phyloP scores from a whole-genome alignment of 23 tunicate genomes.

The Aplidium turbinatum region DNA sequence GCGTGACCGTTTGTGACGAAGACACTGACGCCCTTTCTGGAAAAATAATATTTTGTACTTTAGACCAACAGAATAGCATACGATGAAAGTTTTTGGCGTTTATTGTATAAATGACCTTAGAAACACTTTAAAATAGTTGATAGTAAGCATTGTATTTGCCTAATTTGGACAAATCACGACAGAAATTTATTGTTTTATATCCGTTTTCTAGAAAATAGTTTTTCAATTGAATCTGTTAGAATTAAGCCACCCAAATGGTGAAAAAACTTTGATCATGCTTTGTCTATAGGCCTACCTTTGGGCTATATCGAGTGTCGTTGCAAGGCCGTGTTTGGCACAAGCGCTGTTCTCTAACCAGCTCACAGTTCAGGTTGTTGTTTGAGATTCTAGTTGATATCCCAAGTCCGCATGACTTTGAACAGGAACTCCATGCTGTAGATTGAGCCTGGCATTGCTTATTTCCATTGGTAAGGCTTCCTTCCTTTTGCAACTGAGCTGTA shows the following conservation, averaged over 20 bases:
- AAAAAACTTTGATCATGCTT: too few species aligned
- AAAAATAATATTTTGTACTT: slow-evolving; percentile 13
- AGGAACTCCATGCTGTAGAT: slow-evolving; percentile 72
- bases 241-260: too few species aligned
- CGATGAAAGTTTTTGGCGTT: too few species aligned
- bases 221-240: too few species aligned
- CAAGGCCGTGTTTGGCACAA: slow-evolving; percentile 69
- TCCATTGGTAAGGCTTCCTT: not conserved
- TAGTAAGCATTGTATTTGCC: too few species aligned
- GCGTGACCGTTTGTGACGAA: slow-evolving; percentile 54
- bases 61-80: not conserved
- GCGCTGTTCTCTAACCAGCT: slow-evolving; percentile 45
- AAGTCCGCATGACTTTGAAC: slow-evolving; percentile 79
- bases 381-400: slow-evolving; percentile 67
- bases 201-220: too few species aligned
- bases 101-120: too few species aligned
- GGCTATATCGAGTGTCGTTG: slow-evolving; percentile 23
- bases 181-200: too few species aligned
- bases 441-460: slow-evolving; percentile 34
- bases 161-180: too few species aligned
- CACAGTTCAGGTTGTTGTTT: slow-evolving; percentile 52
- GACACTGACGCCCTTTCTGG: slow-evolving; percentile 63
- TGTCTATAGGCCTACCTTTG: too few species aligned
- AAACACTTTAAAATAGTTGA: too few species aligned
- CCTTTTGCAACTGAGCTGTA: slow-evolving; percentile 22